Percentiles rank a stretch among this genome's conserved stretches.
phyloP scores from a whole-genome alignment of 2,888 invertebrate genomes.

The Anaspis maculata region DNA sequence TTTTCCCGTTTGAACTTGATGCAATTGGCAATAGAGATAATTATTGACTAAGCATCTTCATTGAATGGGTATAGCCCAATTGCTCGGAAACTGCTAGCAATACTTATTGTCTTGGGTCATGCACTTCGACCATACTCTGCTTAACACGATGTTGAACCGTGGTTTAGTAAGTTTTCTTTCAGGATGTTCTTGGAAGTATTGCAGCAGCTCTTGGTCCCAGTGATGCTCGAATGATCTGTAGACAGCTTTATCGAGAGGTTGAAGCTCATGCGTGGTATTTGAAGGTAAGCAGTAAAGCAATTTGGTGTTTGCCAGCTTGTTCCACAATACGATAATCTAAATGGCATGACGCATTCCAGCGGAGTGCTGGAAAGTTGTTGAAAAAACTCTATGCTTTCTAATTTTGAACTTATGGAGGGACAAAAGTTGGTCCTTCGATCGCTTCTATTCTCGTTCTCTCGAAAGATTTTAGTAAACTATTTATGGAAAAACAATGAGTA shows the following conservation, averaged over 20 bases:
- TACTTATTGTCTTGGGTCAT: not conserved
- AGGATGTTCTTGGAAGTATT: conserved; percentile 19
- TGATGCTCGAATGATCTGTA: conserved; percentile 28
- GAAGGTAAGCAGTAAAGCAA: conserved; percentile 14
- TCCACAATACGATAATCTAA: not conserved
- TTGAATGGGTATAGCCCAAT: not conserved
- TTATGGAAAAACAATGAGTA: no score
- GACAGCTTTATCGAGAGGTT: conserved; percentile 31
- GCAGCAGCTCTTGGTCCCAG: conserved; percentile 31
- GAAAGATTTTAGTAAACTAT: no score
- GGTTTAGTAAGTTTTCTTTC: not conserved
- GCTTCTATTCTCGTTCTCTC: no score
- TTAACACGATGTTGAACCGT: not conserved
- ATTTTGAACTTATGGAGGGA: no score
- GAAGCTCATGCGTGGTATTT: conserved; percentile 34
- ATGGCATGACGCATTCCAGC: not conserved
- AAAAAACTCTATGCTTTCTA: no score
- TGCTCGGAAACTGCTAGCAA: not conserved
- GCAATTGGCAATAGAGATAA: no score
- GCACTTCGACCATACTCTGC: not conserved
- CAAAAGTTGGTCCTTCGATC: no score
- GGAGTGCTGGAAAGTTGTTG: no score
- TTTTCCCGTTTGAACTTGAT: no score
- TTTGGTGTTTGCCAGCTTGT: not conserved
- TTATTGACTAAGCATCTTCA: no score